These are phyloP conservation scores for Phataginus tricuspis DNA, from an alignment of 2,797 vertebrate species.

Conservation along the genomic window DNA sequence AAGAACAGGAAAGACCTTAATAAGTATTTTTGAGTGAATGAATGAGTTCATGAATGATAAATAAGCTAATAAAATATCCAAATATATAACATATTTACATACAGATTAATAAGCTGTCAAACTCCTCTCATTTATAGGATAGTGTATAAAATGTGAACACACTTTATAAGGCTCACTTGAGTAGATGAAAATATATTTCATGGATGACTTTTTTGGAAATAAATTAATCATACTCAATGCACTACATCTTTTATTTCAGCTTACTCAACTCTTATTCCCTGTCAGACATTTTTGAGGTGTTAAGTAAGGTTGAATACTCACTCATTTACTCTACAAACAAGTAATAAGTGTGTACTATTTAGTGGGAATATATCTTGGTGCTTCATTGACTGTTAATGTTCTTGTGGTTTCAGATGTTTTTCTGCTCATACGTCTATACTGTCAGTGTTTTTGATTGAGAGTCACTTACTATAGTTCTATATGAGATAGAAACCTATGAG, in stretches of 20 bases:
- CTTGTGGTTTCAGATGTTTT: neutral
- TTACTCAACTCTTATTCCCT: neutral
- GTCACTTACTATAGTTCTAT: neutral
- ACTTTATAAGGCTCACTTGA: neutral
- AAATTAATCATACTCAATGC: neutral
- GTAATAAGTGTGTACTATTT: neutral
- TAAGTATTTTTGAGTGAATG: conserved; percentile 24
- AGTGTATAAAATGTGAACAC: neutral
- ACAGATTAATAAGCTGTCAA: neutral
- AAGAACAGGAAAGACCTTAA: neutral
- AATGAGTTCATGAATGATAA: neutral
- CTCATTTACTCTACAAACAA: neutral
- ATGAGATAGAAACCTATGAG: neutral
- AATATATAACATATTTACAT: neutral
- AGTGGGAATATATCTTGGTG: neutral
- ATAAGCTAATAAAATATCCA: neutral
- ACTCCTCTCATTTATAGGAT: neutral
- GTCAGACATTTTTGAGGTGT: neutral
- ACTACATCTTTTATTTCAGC: neutral
- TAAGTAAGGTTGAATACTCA: neutral
- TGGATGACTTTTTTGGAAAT: neutral
- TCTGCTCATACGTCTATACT: neutral
- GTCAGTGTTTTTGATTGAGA: neutral
- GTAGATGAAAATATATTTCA: neutral
- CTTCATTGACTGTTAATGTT: neutral